Evolutionary conservation across 2,797 vertebrate species (phyloP).

Genomic region (Rousettus madagascariensis): DNA sequence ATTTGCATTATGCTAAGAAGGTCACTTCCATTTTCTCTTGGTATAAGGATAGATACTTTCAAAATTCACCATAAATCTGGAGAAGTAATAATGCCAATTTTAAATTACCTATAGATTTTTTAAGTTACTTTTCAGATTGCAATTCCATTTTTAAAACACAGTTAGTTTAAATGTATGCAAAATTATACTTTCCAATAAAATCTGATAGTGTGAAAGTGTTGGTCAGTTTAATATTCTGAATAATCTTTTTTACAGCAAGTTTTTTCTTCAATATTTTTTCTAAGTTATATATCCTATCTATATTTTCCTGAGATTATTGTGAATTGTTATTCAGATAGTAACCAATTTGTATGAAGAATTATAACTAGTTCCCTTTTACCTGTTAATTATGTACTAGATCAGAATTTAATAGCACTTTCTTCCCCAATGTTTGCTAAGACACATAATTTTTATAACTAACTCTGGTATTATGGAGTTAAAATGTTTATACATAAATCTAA

Average conservation of each 20-base stretch:
- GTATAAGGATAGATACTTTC: background rate
- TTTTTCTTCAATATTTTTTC: background rate
- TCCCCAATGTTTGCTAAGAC: background rate
- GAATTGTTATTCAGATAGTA: background rate
- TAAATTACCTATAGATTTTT: background rate
- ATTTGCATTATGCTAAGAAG: background rate
- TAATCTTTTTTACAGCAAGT: background rate
- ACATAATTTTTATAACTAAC: background rate
- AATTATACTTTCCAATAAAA: slow-evolving; percentile 30
- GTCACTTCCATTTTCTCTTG: background rate
- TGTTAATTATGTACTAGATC: background rate
- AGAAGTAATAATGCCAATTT: background rate
- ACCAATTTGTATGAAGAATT: background rate
- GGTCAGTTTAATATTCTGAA: background rate
- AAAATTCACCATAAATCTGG: background rate
- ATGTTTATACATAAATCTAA: background rate
- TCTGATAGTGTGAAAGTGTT: background rate
- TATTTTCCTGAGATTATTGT: background rate
- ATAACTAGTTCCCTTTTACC: background rate
- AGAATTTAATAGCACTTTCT: background rate
- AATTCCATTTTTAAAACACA: background rate
- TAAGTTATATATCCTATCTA: background rate
- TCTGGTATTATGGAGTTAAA: background rate
- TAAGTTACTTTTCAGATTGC: background rate
- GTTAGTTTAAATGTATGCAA: background rate